These are phyloP conservation scores for Myzus persicae DNA, from an alignment of 1,140 invertebrate species.

Conservation along the genomic window DNA sequence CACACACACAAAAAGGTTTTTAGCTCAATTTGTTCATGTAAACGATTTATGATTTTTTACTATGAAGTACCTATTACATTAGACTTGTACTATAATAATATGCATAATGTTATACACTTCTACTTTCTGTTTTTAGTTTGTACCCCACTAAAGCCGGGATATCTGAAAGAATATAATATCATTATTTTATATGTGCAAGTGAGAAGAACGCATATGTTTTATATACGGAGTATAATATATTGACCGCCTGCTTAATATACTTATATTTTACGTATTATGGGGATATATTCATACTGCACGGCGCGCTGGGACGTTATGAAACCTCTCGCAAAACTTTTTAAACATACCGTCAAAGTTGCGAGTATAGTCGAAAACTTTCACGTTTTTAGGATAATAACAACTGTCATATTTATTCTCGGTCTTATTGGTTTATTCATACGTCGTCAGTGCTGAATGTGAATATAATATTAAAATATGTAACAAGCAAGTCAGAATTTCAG, in stretches of 20 bases:
- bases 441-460: neutral
- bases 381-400: constrained; percentile 12
- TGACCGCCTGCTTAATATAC: neutral
- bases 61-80: neutral
- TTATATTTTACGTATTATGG: neutral
- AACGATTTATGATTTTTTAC: neutral
- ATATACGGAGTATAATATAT: neutral
- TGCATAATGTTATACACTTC: neutral
- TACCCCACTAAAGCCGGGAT: neutral
- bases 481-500: neutral
- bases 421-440: neutral
- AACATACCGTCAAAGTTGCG: constrained; percentile 22
- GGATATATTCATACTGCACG: neutral
- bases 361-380: neutral
- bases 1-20: no score
- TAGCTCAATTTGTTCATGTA: neutral
- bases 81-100: neutral
- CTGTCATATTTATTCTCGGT: neutral
- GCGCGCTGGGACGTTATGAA: neutral
- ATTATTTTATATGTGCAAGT: neutral
- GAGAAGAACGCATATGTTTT: neutral
- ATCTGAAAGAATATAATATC: neutral
- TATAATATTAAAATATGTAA: neutral
- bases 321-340: neutral
- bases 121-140: neutral